Base-by-base conservation (phyloP, 1,140 invertebrate genomes). In the Tachypleus tridentatus region DNA sequence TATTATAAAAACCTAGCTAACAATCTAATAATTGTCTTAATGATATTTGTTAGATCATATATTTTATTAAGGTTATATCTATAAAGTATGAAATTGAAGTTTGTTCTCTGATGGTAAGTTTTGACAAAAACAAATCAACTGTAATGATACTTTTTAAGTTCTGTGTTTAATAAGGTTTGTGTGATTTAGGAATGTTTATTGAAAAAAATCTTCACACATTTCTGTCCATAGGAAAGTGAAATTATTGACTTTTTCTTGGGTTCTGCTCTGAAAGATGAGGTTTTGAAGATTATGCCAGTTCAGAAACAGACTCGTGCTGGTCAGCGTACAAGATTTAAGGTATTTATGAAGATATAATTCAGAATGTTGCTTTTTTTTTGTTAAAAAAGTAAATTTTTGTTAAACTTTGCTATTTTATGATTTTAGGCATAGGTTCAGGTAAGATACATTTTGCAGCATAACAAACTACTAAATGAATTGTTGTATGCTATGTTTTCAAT, bases 251-350 rank as follows among this genome's bases (percentile, higher is more conserved):
- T 88, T 76, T 98, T 99, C 81, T 86, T 99, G 73, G 92, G 93
- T 50, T 79, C 85, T 0, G 77, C 86, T 7, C 80, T 99, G 8
- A 98, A 97, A 74, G 97, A 99, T 81, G 97, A 99, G 77, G 97
- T 91, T 29, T 80, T 99, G 52, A 99, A 99, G 79, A 99, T 99
- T 75, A 98, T 98, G 93, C 97, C 97, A 68, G 97, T 99, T 5
- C 97, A 99, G 83, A 99, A 99, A 78, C 97, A 99, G 78, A 99
- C 97, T 4, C 86, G 96, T 81, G 97, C 97, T 72, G 97, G 97
- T 83, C 97, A 99, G 79, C 86, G 97, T 75, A 99, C 97, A 6
- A 87, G 97, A 75, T 99, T 99, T 79, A 99, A 99, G 80, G 29
- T 29, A 29, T 29, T 29, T 29, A 29, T 29, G 29, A 29, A 29